Conservation (phyloP, 2,888 invertebrate genomes). For the Iselma pallidipennis region DNA sequence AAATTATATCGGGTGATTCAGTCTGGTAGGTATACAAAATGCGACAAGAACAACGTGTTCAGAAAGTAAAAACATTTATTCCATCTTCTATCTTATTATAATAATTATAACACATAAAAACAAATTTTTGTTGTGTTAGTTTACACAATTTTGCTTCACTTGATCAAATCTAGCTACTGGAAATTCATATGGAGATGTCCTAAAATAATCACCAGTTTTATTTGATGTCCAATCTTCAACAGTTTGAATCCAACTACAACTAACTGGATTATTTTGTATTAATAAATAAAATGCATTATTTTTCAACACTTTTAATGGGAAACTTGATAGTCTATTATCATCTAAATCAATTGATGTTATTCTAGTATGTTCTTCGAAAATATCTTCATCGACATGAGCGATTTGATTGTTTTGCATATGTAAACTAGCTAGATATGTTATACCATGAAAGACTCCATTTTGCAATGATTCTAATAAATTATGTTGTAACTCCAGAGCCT, state of each 20-base stretch:
- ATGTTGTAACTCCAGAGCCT: background rate
- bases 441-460: background rate
- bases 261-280: background rate
- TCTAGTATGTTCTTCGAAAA: background rate
- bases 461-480: background rate
- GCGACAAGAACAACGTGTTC: too few relatives aligned
- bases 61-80: too few relatives aligned
- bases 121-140: too few relatives aligned
- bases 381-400: background rate
- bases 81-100: too few relatives aligned
- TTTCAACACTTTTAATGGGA: background rate
- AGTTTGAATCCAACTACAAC: background rate
- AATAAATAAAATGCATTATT: background rate
- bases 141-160: too few relatives aligned
- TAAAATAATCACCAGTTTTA: background rate
- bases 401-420: background rate
- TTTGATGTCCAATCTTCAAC: background rate
- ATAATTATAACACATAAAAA: too few relatives aligned
- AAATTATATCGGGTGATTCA: too few relatives aligned
- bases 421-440: background rate
- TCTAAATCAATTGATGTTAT: background rate
- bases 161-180: too few relatives aligned
- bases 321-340: background rate
- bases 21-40: too few relatives aligned
- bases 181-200: too few relatives aligned